A percentile compares a stretch with the other conserved stretches of the same genome.
Evolutionary conservation across 2,888 invertebrate genomes (phyloP).

Genomic region (Dasypolia templi): DNA sequence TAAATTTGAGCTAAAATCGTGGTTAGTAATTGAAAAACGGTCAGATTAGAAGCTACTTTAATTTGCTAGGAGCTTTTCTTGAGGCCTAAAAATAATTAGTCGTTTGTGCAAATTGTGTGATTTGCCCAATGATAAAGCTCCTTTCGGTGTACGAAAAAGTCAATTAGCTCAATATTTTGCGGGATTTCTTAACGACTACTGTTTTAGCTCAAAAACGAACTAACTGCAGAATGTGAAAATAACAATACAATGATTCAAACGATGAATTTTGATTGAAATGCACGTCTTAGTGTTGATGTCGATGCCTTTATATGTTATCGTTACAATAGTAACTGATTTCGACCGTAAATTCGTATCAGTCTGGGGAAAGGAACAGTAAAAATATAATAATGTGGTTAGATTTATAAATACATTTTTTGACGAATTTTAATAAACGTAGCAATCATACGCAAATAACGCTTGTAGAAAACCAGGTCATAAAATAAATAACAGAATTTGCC

Average conservation of each 20-base stretch:
- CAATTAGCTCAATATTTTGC: conserved; percentile 22
- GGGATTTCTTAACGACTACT: conserved; percentile 7
- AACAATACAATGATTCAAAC: not conserved
- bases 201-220: conserved; percentile 4
- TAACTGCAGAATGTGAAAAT: not conserved
- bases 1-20: conserved; percentile 23
- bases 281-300: not conserved
- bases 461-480: not conserved
- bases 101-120: not conserved
- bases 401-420: conserved; percentile 3
- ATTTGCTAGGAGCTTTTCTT: not conserved
- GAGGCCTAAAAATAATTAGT: not conserved
- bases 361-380: not conserved
- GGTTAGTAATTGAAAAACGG: not conserved
- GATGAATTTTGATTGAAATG: not conserved
- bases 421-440: not conserved
- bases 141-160: conserved; percentile 10
- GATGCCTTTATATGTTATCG: not conserved
- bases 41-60: not conserved
- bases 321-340: not conserved
- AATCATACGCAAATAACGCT: not conserved
- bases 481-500: not conserved
- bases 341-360: not conserved
- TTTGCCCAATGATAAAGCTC: not conserved
- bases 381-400: not conserved